Conservation (phyloP, 2,113 vertebrate species). For the Pteruthius melanotis region DNA sequence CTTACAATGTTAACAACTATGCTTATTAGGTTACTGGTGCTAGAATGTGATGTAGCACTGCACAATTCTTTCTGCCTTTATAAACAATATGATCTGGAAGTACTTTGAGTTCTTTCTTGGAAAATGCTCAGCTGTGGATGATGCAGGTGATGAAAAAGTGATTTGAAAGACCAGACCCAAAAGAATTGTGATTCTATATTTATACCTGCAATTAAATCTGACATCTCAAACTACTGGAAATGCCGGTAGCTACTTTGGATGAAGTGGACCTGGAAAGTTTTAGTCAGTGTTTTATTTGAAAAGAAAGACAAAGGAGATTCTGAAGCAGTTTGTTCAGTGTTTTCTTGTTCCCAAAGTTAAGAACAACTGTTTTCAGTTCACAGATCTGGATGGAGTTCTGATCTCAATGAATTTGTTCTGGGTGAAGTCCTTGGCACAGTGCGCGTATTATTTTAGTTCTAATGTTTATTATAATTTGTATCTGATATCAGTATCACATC, state of each 20-base stretch:
- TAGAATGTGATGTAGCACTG: not conserved
- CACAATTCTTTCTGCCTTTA: not conserved
- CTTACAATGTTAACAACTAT: not conserved
- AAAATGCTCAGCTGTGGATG: not conserved
- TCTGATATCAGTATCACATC: not conserved
- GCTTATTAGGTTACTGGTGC: not conserved
- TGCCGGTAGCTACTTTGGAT: not conserved
- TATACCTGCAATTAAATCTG: not conserved
- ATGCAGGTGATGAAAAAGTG: not conserved
- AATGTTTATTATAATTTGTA: not conserved
- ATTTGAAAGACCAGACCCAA: not conserved
- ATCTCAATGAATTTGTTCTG: not conserved
- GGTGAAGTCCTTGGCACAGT: not conserved
- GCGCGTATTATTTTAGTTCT: not conserved
- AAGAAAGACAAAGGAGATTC: not conserved
- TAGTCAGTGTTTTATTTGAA: not conserved
- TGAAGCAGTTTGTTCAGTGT: not conserved
- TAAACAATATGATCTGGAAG: not conserved
- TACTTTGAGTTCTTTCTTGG: not conserved
- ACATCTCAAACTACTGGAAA: not conserved
- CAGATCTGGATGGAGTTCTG: not conserved
- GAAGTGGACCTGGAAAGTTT: not conserved
- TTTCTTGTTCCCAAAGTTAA: not conserved
- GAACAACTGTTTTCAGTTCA: not conserved
- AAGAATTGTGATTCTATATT: not conserved